Percentiles rank a stretch among this genome's conserved stretches.
Conservation (phyloP, 2,797 vertebrate species). For the Mormyrus hasselquistii region DNA sequence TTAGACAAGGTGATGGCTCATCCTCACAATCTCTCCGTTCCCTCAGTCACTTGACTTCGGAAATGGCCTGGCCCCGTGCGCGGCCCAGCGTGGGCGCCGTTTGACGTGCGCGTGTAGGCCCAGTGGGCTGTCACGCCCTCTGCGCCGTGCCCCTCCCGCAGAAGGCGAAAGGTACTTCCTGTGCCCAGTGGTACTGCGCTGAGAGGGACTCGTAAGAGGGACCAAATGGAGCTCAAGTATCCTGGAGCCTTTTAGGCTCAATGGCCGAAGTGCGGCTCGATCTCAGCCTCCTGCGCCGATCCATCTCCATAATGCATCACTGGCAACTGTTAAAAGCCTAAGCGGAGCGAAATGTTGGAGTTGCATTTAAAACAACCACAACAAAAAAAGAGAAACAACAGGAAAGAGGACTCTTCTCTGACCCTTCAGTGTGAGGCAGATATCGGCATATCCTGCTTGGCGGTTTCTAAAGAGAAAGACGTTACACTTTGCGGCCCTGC, state of each 20-base stretch:
- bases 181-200: conserved; percentile 22
- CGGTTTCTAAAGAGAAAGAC: conserved; percentile 29
- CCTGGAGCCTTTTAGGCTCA: conserved; percentile 45
- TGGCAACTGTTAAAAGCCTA: conserved; percentile 48
- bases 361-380: conserved; percentile 26
- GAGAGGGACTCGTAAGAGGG: conserved; percentile 40
- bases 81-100: background rate
- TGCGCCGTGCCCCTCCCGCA: background rate
- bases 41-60: background rate
- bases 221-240: conserved; percentile 53
- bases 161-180: conserved; percentile 43
- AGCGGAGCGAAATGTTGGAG: conserved; percentile 37
- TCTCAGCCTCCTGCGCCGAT: conserved; percentile 31
- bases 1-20: background rate
- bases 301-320: conserved; percentile 43
- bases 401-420: conserved; percentile 31
- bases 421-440: conserved; percentile 18
- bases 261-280: conserved; percentile 42
- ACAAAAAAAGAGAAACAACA: conserved; percentile 22
- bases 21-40: background rate
- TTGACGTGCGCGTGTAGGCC: background rate
- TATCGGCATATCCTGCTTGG: conserved; percentile 23
- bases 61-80: background rate
- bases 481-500: conserved; percentile 16
- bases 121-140: background rate